These are phyloP conservation scores for Limnephilus lunatus DNA, from an alignment of 2,888 invertebrate species.

Conservation along the genomic window DNA sequence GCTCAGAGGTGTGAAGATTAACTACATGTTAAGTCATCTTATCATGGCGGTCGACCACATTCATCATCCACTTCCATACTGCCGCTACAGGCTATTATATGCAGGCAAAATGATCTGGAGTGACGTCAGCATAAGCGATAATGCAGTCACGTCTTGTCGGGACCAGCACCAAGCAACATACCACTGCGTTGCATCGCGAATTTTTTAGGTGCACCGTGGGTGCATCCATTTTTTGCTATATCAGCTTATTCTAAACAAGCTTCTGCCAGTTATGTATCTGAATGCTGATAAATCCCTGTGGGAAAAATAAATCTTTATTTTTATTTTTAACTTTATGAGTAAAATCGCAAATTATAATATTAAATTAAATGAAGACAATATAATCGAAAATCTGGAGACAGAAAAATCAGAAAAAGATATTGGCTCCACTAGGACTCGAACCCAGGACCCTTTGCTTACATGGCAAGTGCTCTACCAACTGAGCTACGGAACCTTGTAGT, in stretches of 20 bases:
- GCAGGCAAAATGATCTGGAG: neutral
- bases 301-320: neutral
- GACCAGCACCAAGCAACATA: neutral
- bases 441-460: too few relatives aligned
- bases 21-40: conserved; percentile 12
- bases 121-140: conserved; percentile 5
- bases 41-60: conserved; percentile 16
- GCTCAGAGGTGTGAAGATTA: conserved; percentile 35
- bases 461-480: too few relatives aligned
- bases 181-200: neutral
- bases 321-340: too few relatives aligned
- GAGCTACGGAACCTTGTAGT: too few relatives aligned
- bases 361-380: too few relatives aligned
- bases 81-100: neutral
- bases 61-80: neutral
- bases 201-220: neutral
- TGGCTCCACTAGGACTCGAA: too few relatives aligned
- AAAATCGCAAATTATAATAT: too few relatives aligned
- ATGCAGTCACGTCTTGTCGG: conserved; percentile 17
- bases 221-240: neutral
- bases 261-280: neutral
- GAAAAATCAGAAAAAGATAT: too few relatives aligned
- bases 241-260: neutral
- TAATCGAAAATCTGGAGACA: too few relatives aligned
- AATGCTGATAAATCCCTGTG: neutral